Base-by-base conservation (phyloP, 2,113 vertebrate species). In the Nyctereutes procyonoides region DNA sequence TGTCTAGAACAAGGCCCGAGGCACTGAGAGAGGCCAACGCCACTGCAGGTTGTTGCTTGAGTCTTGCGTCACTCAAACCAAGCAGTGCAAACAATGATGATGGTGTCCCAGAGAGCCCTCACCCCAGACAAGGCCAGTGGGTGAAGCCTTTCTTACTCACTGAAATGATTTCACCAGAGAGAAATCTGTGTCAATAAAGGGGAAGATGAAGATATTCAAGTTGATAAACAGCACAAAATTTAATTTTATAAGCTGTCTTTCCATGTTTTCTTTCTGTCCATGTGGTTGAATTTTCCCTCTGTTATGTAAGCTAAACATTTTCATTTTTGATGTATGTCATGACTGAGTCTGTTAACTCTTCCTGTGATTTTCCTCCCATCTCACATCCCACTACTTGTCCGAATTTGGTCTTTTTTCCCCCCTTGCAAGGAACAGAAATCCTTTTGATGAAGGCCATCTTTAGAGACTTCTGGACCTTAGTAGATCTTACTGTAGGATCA, bases 171-270 rank as follows among this genome's bases (percentile, higher is more conserved):
- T 93, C 85, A 94, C 85, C 82, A 8, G 51, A 95, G 53, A 93
- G 91, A 94, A 77, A 84, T 55, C 88, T 80, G 62, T 56, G 69
- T 84, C 93, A 93, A 22, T 80, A 63, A 63, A 84, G 74, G 60
- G 22, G 20, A 73, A 91, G 53, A n/a, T 65, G 32, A 95, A 95
- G 93, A 83, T 69, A 90, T 35, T 76, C 38, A 13, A 55, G 28
- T 24, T 80, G 93, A 87, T 88, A 86, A 95, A 90, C 74, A 96
- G 79, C 69, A 87, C 79, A 90, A 28, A 71, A 58, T 83, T 55
- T 19, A 87, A 88, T 81, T 96, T 56, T 74, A 55, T 24, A 24
- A 74, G 48, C 77, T 86, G 65, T 74, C 69, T 88, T 55, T 14
- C 56, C 48, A 10, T 15, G 60, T 79, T 88, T 93, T 71, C 63